phyloP scores from a whole-genome alignment of 2,113 vertebrate species.

The Entomyzon cyanotis region DNA sequence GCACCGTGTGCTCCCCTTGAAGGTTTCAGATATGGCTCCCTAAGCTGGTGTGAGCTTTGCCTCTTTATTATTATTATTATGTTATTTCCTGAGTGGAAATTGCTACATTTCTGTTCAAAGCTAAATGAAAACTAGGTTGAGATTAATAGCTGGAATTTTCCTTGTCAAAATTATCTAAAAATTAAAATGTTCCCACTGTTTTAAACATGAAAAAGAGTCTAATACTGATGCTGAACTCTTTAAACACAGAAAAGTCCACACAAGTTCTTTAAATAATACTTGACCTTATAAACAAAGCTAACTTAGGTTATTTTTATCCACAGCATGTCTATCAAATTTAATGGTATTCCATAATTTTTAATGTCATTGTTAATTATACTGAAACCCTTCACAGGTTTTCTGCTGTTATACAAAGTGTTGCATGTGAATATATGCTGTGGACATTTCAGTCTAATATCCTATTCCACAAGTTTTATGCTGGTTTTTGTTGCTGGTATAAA shows the following conservation, averaged over 20 bases:
- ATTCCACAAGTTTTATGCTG: background rate
- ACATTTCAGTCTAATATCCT: background rate
- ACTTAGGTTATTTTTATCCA: background rate
- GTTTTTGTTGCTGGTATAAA: conserved; percentile 28
- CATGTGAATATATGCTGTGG: background rate
- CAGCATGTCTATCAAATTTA: background rate
- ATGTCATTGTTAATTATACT: background rate
- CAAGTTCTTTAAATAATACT: background rate
- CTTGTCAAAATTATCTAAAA: background rate
- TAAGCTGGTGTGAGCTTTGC: background rate
- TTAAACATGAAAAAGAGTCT: background rate
- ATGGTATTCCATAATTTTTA: background rate
- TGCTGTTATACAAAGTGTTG: background rate
- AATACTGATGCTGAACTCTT: background rate
- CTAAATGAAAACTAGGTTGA: background rate
- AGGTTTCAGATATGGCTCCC: background rate
- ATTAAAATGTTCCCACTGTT: background rate
- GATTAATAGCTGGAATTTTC: background rate
- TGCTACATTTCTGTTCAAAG: background rate
- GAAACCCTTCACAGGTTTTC: background rate
- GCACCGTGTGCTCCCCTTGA: background rate
- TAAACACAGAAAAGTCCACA: background rate
- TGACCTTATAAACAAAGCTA: background rate
- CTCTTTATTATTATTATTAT: background rate
- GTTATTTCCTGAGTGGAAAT: background rate